Evolutionary conservation across 2,888 invertebrate species (phyloP), one percentile per base, ranked within the genome.

Genomic region (Plebejus melissa): DNA sequence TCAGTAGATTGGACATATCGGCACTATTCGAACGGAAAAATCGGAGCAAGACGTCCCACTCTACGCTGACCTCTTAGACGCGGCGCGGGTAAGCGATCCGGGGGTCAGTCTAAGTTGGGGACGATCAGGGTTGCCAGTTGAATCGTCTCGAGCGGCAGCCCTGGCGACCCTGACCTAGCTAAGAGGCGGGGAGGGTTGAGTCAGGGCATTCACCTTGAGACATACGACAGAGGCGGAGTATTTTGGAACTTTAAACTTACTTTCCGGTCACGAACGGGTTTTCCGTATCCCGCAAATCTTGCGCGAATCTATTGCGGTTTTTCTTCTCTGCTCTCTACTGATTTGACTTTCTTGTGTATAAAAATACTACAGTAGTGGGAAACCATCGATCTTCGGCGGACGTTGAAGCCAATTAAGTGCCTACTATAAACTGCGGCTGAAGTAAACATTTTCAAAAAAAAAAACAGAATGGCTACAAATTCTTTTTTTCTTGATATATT

Each of bases 181-280:
- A 89, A 91, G 90, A 90, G 86, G 87, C 84, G 90, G 89, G 87
- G 90, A 89, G 90, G 90, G 91, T 87, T 82, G 83, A 84, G 87
- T 84, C 82, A 82, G 91, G 89, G 87, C 92, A 85, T 91, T 91
- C 92, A 92, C 92, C 92, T 91, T 91, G 90, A 91, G 90, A 90
- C 90, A 82, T 84, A 82, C 82, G 83, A 84, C 82, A 83, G 81
- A 83, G 80, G 84, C 85, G 85, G 83, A 80, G 86, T 82, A 80
- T 80, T 80, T 76, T 78, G 79, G 77, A 76, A 77, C 78, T 77
- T 77, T 74, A 76, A 78, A 72, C 76, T 76, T 75, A 74, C 65
- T 74, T 75, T 74, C 76, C 75, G 69, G 69, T 72, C 76, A 76
- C 77, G 76, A 74, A 71, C 65, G 74, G 74, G 76, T 74, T 77